Percentiles rank a stretch among this genome's conserved stretches.
Evolutionary conservation across 2,888 invertebrate species (phyloP).

Genomic region (Apamea monoglypha): DNA sequence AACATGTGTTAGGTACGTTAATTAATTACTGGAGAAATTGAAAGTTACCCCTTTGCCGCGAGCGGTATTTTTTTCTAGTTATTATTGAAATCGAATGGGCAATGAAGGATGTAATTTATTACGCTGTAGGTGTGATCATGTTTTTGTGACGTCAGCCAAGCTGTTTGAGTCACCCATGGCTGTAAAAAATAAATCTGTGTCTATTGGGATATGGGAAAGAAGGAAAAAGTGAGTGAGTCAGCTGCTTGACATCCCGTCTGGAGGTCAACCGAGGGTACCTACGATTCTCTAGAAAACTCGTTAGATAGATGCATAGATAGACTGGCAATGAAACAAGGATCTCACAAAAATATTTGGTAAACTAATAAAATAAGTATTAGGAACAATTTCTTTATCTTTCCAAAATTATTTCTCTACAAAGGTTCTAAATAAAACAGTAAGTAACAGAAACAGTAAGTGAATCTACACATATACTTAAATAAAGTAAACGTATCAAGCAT

Average conservation of each 20-base stretch:
- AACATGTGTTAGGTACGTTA: constrained; percentile 88
- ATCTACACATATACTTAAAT: too few relatives aligned
- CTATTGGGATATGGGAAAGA: constrained; percentile 12
- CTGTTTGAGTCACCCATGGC: constrained; percentile 39
- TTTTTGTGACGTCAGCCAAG: constrained; percentile 53
- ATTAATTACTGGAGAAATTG: constrained; percentile 88
- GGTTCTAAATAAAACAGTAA: too few relatives aligned
- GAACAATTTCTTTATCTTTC: too few relatives aligned
- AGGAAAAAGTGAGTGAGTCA: constrained; percentile 46
- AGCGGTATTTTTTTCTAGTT: constrained; percentile 65
- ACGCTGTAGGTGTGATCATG: constrained; percentile 62
- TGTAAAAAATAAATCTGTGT: constrained; percentile 50
- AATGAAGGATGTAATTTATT: constrained; percentile 70
- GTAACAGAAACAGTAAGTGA: too few relatives aligned
- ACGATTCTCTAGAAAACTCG: not conserved
- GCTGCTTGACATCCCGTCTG: constrained; percentile 46
- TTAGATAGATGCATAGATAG: too few relatives aligned
- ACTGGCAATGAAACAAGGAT: not conserved
- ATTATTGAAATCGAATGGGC: constrained; percentile 69
- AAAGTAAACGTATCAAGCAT: too few relatives aligned
- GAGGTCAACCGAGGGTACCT: constrained; percentile 16
- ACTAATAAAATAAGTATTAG: too few relatives aligned
- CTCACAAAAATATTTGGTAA: too few relatives aligned
- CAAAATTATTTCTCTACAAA: too few relatives aligned
- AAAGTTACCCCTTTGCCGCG: constrained; percentile 83